These are phyloP conservation scores for Amyelois transitella DNA, from an alignment of 1,140 invertebrate species.

Conservation along the genomic window DNA sequence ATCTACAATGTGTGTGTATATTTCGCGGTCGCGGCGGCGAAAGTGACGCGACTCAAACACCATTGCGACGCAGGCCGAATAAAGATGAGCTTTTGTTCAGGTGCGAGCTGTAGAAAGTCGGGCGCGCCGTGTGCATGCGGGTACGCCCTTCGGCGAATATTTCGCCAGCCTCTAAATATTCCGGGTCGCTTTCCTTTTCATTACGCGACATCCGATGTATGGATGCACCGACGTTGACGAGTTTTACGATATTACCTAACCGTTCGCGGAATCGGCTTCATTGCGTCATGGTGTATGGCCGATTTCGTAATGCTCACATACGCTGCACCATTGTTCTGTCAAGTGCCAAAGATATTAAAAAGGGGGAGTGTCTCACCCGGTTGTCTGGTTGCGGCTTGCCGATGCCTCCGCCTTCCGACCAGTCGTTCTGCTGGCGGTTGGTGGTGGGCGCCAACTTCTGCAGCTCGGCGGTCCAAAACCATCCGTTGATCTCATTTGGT, in stretches of 20 bases:
- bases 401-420: conserved; percentile 87
- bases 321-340: conserved; percentile 16
- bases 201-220: conserved; percentile 41
- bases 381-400: conserved; percentile 89
- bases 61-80: conserved; percentile 51
- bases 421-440: conserved; percentile 85
- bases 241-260: conserved; percentile 53
- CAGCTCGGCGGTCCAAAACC: conserved; percentile 91
- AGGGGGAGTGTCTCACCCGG: conserved; percentile 62
- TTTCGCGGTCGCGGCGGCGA: conserved; percentile 31
- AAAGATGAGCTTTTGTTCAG: conserved; percentile 62
- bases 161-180: conserved; percentile 63
- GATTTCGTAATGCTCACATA: conserved; percentile 38
- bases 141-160: conserved; percentile 68
- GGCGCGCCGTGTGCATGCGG: conserved; percentile 43
- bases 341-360: conserved; percentile 1
- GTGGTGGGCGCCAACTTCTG: conserved; percentile 86
- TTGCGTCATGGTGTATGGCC: conserved; percentile 33
- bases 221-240: conserved; percentile 21
- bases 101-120: conserved; percentile 51
- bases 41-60: conserved; percentile 50
- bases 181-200: conserved; percentile 62
- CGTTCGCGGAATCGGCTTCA: conserved; percentile 29
- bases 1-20: conserved; percentile 17
- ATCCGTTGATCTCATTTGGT: conserved; percentile 85